Conservation (phyloP, 2,888 invertebrate species). For the Agrochola lota region DNA sequence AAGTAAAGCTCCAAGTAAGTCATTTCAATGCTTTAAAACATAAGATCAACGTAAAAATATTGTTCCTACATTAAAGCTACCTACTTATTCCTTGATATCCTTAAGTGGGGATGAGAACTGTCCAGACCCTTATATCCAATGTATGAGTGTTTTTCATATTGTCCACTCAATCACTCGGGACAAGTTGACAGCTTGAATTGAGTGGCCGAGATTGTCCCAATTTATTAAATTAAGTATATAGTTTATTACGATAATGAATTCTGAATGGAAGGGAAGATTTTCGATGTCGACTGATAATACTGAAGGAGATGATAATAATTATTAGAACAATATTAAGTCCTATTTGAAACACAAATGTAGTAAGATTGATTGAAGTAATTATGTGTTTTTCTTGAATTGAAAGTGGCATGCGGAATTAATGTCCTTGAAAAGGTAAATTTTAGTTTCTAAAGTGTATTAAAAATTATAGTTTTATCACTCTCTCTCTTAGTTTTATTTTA, state of each 20-base stretch:
- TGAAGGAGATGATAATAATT: conserved; percentile 19
- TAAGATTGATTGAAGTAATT: neutral
- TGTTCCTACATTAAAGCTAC: neutral
- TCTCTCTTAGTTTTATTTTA: neutral
- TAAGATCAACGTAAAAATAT: neutral
- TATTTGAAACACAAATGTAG: neutral
- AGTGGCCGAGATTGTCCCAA: conserved; percentile 56
- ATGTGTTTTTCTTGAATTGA: neutral
- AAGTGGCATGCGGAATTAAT: neutral
- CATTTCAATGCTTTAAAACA: neutral
- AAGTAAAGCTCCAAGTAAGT: neutral
- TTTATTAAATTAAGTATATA: conserved; percentile 64
- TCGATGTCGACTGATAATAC: conserved; percentile 7
- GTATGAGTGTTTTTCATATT: conserved; percentile 60
- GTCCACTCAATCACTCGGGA: conserved; percentile 63
- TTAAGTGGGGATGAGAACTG: conserved; percentile 39
- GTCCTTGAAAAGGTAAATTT: neutral
- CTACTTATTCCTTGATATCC: conserved; percentile 14
- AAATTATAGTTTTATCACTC: neutral
- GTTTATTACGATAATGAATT: conserved; percentile 64
- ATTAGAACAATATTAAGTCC: neutral
- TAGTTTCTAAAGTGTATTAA: neutral
- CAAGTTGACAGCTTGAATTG: conserved; percentile 64
- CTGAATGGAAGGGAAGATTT: conserved; percentile 36
- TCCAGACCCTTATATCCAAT: conserved; percentile 22